phyloP scores from a whole-genome alignment of 1,140 invertebrate species.

The Notospermus geniculatus region DNA sequence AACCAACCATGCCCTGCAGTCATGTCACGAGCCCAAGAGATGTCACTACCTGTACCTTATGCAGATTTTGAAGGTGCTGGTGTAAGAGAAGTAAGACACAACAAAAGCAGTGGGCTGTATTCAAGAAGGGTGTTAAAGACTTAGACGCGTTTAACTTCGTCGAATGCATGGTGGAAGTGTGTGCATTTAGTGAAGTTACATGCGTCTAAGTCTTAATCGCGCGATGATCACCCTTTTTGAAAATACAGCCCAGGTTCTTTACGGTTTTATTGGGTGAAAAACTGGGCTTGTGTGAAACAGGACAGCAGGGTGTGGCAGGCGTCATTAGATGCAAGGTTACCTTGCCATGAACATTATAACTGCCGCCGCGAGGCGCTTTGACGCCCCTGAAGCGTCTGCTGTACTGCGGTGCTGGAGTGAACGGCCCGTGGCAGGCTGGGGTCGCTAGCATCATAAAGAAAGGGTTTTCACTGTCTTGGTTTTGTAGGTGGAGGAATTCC shows the following conservation, averaged over 20 bases:
- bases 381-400: constrained; percentile 62
- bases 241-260: background rate
- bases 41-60: too few species aligned
- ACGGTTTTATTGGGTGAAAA: background rate
- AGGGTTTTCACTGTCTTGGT: constrained; percentile 48
- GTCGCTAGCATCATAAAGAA: constrained; percentile 83
- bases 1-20: background rate
- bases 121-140: too few species aligned
- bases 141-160: too few species aligned
- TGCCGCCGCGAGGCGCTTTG: constrained; percentile 67
- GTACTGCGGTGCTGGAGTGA: constrained; percentile 75
- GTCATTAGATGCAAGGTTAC: constrained; percentile 6
- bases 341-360: constrained; percentile 64
- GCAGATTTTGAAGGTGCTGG: too few species aligned
- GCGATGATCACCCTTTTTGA: too few species aligned
- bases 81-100: too few species aligned
- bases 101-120: too few species aligned
- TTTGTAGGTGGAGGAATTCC: constrained; percentile 60
- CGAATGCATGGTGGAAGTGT: too few species aligned
- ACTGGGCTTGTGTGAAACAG: too few species aligned
- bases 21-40: background rate
- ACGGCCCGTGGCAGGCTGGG: constrained; percentile 81
- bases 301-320: too few species aligned
- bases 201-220: too few species aligned
- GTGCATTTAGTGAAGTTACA: too few species aligned